Conservation (phyloP, 2,888 invertebrate species). For the Stenoptilia bipunctidactyla region DNA sequence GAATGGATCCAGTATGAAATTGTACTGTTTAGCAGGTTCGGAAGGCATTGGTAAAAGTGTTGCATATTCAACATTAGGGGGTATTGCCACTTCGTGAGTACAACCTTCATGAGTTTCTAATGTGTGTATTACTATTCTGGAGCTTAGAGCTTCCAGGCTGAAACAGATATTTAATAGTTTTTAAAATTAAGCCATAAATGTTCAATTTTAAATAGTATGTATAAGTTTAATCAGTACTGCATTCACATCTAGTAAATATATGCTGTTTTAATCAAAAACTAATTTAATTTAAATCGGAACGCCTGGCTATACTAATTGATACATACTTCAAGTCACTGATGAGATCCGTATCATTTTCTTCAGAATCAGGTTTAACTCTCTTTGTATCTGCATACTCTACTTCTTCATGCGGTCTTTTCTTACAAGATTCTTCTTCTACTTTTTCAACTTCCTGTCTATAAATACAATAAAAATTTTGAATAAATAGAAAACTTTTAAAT, state of each 20-base stretch:
- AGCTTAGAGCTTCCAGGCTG: slow-evolving; percentile 81
- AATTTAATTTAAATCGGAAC: no score
- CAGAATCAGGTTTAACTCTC: slow-evolving; percentile 39
- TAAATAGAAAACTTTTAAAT: slow-evolving; percentile 13
- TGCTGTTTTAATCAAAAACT: no score
- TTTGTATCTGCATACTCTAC: slow-evolving; percentile 39
- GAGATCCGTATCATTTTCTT: slow-evolving; percentile 36
- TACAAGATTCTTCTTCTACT: background rate
- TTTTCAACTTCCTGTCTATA: slow-evolving; percentile 20
- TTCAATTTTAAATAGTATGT: no score
- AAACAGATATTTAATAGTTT: no score
- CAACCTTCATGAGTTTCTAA: slow-evolving; percentile 94
- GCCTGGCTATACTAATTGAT: no score
- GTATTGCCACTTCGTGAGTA: slow-evolving; percentile 96
- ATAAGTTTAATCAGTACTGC: no score
- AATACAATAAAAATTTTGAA: slow-evolving; percentile 4
- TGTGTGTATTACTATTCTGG: slow-evolving; percentile 88
- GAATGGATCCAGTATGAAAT: slow-evolving; percentile 96
- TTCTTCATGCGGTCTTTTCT: slow-evolving; percentile 45
- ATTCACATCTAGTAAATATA: no score
- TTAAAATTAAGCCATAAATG: no score
- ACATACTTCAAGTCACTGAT: slow-evolving; percentile 50
- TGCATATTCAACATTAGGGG: slow-evolving; percentile 86
- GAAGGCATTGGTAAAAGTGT: slow-evolving; percentile 67
- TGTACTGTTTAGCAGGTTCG: slow-evolving; percentile 91